These are phyloP conservation scores for Pteria penguin DNA, from an alignment of 2,888 invertebrate species.

Conservation along the genomic window DNA sequence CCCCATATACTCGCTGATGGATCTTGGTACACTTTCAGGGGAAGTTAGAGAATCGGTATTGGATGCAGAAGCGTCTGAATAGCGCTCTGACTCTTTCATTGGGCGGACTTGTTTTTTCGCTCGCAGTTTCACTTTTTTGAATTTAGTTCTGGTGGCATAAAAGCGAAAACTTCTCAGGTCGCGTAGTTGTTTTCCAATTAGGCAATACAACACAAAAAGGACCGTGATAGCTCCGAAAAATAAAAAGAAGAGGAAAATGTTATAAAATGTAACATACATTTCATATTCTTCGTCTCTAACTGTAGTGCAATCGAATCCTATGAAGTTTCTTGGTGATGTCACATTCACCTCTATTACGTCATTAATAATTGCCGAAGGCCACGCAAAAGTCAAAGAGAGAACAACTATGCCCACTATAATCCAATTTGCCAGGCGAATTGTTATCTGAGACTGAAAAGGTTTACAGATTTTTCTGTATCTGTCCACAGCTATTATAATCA, in stretches of 20 bases:
- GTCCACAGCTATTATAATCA: slow-evolving; percentile 64
- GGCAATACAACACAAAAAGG: slow-evolving; percentile 55
- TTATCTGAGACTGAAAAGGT: slow-evolving; percentile 59
- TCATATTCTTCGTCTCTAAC: slow-evolving; percentile 49
- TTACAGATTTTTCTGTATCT: slow-evolving; percentile 65
- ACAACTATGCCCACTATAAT: slow-evolving; percentile 30
- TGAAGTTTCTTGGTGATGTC: slow-evolving; percentile 44
- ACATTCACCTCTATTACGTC: slow-evolving; percentile 56
- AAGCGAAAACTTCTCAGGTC: slow-evolving; percentile 41
- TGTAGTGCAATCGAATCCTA: slow-evolving; percentile 63
- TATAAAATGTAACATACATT: slow-evolving; percentile 57
- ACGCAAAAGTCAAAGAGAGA: slow-evolving; percentile 49
- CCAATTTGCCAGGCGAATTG: slow-evolving; percentile 48
- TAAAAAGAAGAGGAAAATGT: slow-evolving; percentile 53
- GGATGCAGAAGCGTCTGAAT: too few relatives aligned
- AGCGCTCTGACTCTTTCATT: too few relatives aligned
- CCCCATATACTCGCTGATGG: too few relatives aligned
- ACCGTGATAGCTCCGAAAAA: slow-evolving; percentile 53
- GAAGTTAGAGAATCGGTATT: too few relatives aligned
- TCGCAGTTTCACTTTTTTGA: too few relatives aligned
- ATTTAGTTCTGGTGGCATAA: too few relatives aligned
- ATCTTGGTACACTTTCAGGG: too few relatives aligned
- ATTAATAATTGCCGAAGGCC: slow-evolving; percentile 60
- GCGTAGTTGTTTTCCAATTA: slow-evolving; percentile 55
- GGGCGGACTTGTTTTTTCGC: too few relatives aligned